A percentile compares a stretch with the other conserved stretches of the same genome.
These are phyloP conservation scores for Halocaridina rubra DNA, from an alignment of 2,888 invertebrate species.

Conservation along the genomic window DNA sequence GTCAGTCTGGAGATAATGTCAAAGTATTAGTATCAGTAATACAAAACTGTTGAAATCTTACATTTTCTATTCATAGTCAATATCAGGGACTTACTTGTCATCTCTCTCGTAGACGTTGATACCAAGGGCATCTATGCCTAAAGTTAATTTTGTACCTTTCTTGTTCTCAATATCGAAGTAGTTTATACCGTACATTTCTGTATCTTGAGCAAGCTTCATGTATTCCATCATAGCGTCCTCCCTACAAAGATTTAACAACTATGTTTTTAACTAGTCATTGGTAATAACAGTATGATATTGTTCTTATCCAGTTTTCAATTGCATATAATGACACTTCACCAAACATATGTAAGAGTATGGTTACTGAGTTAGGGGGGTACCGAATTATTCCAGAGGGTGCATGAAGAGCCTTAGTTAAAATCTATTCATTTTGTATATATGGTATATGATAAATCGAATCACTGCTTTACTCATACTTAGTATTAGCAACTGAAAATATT, in stretches of 20 bases:
- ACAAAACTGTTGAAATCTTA: not conserved
- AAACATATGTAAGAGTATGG: too few relatives aligned
- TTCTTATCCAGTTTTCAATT: too few relatives aligned
- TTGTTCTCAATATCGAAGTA: conserved; percentile 99
- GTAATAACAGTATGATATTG: too few relatives aligned
- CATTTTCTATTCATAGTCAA: not conserved
- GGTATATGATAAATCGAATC: too few relatives aligned
- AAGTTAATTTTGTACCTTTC: conserved; percentile 97
- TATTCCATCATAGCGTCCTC: conserved; percentile 99
- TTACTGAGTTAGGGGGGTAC: too few relatives aligned
- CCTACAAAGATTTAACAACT: conserved; percentile 65
- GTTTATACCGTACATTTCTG: conserved; percentile 99
- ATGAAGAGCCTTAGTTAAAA: too few relatives aligned
- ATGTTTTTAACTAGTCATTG: too few relatives aligned
- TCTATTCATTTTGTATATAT: too few relatives aligned
- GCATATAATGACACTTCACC: too few relatives aligned
- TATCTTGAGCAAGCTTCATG: conserved; percentile 93
- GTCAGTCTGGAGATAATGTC: conserved; percentile 77
- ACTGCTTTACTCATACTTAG: too few relatives aligned
- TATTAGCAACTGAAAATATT: too few relatives aligned
- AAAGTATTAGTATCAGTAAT: not conserved
- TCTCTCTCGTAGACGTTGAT: conserved; percentile 98
- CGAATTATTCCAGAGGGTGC: too few relatives aligned
- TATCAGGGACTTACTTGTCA: conserved; percentile 79
- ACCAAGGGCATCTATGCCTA: conserved; percentile 97